Evolutionary conservation across 2,113 vertebrate genomes (phyloP).

Genomic region (Phrynosoma platyrhinos): DNA sequence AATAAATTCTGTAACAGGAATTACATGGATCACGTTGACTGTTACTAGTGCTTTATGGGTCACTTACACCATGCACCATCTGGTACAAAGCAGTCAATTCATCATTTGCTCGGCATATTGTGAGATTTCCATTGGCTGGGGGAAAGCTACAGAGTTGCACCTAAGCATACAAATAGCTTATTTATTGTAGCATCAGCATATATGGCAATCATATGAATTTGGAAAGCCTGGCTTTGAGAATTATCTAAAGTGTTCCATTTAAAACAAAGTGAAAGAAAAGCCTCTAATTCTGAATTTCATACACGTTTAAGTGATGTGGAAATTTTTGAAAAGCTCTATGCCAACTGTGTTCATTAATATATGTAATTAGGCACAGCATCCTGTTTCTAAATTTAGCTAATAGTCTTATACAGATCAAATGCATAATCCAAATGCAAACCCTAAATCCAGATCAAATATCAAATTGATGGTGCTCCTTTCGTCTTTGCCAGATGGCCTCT

Average conservation of each 20-base stretch:
- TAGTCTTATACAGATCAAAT: not conserved
- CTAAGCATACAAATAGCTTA: not conserved
- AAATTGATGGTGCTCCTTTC: not conserved
- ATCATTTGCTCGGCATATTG: not conserved
- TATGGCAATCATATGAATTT: too few species aligned
- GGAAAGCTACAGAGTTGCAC: not conserved
- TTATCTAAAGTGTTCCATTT: not conserved
- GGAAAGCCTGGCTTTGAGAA: not conserved
- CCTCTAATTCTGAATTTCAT: not conserved
- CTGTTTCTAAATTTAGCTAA: not conserved
- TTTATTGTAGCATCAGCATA: not conserved
- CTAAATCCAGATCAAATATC: not conserved
- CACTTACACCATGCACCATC: not conserved
- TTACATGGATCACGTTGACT: too few species aligned
- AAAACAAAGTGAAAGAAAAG: not conserved
- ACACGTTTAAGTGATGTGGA: not conserved
- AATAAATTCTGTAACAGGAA: not conserved
- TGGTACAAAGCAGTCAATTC: too few species aligned
- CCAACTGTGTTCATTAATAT: not conserved
- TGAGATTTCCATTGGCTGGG: not conserved
- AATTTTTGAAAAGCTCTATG: not conserved
- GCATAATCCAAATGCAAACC: not conserved
- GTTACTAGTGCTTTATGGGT: not conserved
- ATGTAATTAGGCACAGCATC: not conserved
- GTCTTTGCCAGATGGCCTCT: not conserved